These are phyloP conservation scores for Drosophila teissieri DNA, from an alignment of 1,140 invertebrate species.

Conservation along the genomic window DNA sequence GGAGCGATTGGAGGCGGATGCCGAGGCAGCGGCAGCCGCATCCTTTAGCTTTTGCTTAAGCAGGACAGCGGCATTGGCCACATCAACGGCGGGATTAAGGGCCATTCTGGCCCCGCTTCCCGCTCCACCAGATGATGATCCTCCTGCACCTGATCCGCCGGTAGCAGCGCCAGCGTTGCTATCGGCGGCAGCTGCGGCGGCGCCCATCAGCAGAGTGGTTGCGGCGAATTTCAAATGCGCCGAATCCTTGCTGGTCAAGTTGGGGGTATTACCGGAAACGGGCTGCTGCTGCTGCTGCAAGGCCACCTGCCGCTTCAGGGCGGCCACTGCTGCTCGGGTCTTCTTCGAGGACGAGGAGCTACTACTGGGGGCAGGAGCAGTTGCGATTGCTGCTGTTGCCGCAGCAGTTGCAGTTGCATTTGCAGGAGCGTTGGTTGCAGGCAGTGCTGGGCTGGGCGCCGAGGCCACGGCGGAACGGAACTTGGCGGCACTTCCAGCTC, in stretches of 20 bases:
- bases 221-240: conserved; percentile 74
- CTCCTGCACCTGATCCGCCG: conserved; percentile 10
- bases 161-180: conserved; percentile 65
- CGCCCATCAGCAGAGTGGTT: conserved; percentile 69
- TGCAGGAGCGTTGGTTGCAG: conserved; percentile 20
- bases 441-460: conserved; percentile 41
- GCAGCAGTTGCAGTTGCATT: conserved; percentile 9
- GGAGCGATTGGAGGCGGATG: conserved; percentile 62
- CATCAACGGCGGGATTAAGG: conserved; percentile 44
- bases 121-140: not conserved
- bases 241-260: conserved; percentile 58
- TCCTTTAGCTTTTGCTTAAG: conserved; percentile 78
- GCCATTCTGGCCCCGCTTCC: conserved; percentile 25
- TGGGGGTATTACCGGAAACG: conserved; percentile 27
- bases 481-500: conserved; percentile 64
- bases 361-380: conserved; percentile 15
- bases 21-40: conserved; percentile 57
- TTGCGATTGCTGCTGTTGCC: conserved; percentile 15
- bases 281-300: conserved; percentile 54
- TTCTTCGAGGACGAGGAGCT: conserved; percentile 56
- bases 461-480: conserved; percentile 68
- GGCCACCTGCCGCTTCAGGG: conserved; percentile 68
- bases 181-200: conserved; percentile 70
- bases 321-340: conserved; percentile 62
- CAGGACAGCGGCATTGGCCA: conserved; percentile 66